phyloP scores from a whole-genome alignment of 2,888 invertebrate species.

The Yponomeuta evonymella region DNA sequence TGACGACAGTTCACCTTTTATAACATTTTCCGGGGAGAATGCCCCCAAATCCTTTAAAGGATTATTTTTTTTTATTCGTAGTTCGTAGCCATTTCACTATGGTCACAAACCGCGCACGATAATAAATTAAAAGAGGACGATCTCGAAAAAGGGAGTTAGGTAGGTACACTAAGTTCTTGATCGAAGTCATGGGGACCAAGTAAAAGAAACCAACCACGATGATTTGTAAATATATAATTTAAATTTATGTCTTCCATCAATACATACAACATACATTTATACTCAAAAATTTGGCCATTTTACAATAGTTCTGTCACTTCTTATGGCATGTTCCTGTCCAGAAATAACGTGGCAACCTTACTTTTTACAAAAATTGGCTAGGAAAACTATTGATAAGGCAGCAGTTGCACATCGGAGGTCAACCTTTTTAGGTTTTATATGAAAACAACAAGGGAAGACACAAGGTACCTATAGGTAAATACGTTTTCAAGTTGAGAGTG shows the following conservation, averaged over 20 bases:
- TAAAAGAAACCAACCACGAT: constrained; percentile 40
- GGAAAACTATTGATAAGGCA: constrained; percentile 12
- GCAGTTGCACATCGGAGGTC: background rate
- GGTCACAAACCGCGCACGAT: too few relatives aligned
- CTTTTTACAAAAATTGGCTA: constrained; percentile 5
- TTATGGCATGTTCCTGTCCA: constrained; percentile 23
- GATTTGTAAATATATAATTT: constrained; percentile 77
- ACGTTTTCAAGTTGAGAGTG: too few relatives aligned
- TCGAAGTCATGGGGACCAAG: background rate
- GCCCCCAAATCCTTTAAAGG: too few relatives aligned
- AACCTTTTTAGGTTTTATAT: background rate
- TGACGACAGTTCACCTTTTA: too few relatives aligned
- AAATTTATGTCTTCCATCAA: constrained; percentile 77
- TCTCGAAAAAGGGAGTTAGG: too few relatives aligned
- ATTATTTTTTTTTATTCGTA: too few relatives aligned
- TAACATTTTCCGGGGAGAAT: too few relatives aligned
- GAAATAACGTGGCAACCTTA: background rate
- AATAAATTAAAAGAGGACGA: too few relatives aligned
- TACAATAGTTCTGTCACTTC: constrained; percentile 57
- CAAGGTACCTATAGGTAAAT: too few relatives aligned
- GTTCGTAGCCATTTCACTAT: too few relatives aligned
- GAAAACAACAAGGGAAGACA: constrained; percentile 10
- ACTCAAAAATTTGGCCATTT: constrained; percentile 62
- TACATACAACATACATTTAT: constrained; percentile 72
- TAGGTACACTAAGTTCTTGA: background rate